phyloP scores from a whole-genome alignment of 2,888 invertebrate species.

The Timema cristinae region DNA sequence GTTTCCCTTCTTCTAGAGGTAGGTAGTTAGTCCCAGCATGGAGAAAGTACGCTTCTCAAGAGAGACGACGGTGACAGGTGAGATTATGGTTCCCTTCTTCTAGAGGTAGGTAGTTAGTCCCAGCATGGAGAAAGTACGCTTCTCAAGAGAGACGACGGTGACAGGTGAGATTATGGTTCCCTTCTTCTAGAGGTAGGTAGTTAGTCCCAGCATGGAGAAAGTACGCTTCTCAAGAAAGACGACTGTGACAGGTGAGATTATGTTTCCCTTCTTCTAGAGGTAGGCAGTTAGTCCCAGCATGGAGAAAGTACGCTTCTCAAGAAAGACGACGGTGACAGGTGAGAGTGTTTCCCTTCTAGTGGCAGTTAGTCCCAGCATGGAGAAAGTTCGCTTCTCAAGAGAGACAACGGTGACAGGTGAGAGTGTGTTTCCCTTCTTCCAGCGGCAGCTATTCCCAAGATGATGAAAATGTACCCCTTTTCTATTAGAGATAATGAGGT shows the following conservation, averaged over 20 bases:
- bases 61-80: slow-evolving; percentile 32
- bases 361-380: slow-evolving; percentile 12
- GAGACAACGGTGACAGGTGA: slow-evolving; percentile 33
- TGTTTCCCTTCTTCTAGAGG: slow-evolving; percentile 45
- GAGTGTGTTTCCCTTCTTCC: slow-evolving; percentile 30
- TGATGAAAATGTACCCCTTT: too few relatives aligned
- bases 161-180: slow-evolving; percentile 43
- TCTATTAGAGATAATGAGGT: too few relatives aligned
- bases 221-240: slow-evolving; percentile 37
- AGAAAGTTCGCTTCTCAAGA: slow-evolving; percentile 39
- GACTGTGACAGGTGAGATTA: slow-evolving; percentile 38
- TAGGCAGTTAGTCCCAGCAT: too few relatives aligned
- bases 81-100: slow-evolving; percentile 45
- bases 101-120: slow-evolving; percentile 34
- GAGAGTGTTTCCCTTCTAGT: slow-evolving; percentile 16
- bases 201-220: not conserved
- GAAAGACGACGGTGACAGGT: slow-evolving; percentile 32
- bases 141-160: slow-evolving; percentile 30
- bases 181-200: slow-evolving; percentile 42
- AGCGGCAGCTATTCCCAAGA: not conserved
- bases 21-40: slow-evolving; percentile 7
- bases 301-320: slow-evolving; percentile 36
- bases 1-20: too few relatives aligned
- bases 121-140: slow-evolving; percentile 35
- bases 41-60: slow-evolving; percentile 37